These are phyloP conservation scores for Mixornis gularis DNA, from an alignment of 2,113 vertebrate species.

Conservation along the genomic window DNA sequence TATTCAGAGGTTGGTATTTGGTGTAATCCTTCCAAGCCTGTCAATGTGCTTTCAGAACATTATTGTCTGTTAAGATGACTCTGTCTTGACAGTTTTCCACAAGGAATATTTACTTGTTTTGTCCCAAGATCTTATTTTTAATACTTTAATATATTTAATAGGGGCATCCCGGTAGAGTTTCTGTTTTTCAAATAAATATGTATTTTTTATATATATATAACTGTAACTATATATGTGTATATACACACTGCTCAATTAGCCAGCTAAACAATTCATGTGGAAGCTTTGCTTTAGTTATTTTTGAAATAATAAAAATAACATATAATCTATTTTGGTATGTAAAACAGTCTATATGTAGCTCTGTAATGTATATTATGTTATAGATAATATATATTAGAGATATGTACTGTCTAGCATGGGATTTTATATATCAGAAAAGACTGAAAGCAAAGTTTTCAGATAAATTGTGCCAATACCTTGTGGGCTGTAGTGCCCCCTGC, in stretches of 20 bases:
- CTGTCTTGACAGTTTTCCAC: background rate
- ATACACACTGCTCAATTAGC: background rate
- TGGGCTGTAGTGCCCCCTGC: background rate
- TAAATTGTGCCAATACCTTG: background rate
- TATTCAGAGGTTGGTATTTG: background rate
- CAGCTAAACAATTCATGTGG: background rate
- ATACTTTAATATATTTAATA: background rate
- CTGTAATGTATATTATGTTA: background rate
- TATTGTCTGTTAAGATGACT: background rate
- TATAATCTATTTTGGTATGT: background rate
- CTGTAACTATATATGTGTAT: background rate
- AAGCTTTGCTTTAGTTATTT: background rate
- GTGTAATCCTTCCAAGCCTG: background rate
- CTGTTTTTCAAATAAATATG: background rate
- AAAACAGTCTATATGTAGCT: background rate
- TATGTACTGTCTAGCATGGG: background rate
- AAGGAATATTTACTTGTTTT: background rate
- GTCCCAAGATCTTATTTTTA: background rate
- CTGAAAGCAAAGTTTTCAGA: background rate
- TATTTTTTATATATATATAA: background rate
- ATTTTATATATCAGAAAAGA: background rate
- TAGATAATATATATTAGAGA: background rate
- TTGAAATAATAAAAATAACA: background rate
- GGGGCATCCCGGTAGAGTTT: background rate
- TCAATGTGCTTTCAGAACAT: background rate